Evolutionary conservation across 2,888 invertebrate genomes (phyloP).

Genomic region (Drosophila meridionalis): DNA sequence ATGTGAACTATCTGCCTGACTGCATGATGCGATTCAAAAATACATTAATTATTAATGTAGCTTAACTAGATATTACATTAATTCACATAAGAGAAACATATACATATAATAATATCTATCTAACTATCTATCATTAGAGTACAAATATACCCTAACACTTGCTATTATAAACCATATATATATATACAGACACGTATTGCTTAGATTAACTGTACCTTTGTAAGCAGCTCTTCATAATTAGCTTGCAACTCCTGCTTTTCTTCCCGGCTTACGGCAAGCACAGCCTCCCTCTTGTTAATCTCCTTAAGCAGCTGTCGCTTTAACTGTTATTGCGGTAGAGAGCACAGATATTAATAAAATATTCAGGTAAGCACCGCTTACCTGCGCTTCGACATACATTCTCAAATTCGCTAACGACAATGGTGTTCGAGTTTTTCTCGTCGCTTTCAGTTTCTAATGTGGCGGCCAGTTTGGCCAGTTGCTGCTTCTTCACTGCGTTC

Average conservation of each 20-base stretch:
- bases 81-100: no score
- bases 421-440: constrained; percentile 7
- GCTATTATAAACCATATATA: no score
- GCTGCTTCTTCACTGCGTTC: constrained; percentile 34
- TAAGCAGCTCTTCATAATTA: not conserved
- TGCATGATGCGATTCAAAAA: no score
- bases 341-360: not conserved
- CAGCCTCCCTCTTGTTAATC: constrained; percentile 73
- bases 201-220: no score
- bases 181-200: no score
- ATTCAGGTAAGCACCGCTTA: constrained; percentile 25
- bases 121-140: no score
- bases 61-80: no score
- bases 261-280: constrained; percentile 66
- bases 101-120: no score
- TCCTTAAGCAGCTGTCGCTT: constrained; percentile 79
- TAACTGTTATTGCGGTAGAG: constrained; percentile 61
- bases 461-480: constrained; percentile 36
- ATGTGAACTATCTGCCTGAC: not conserved
- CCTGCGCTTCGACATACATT: constrained; percentile 50
- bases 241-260: constrained; percentile 52
- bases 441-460: constrained; percentile 7
- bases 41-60: no score
- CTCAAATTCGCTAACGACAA: constrained; percentile 39
- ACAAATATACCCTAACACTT: no score